Evolutionary conservation across 2,113 vertebrate species (phyloP).

Genomic region (Lanius collurio): DNA sequence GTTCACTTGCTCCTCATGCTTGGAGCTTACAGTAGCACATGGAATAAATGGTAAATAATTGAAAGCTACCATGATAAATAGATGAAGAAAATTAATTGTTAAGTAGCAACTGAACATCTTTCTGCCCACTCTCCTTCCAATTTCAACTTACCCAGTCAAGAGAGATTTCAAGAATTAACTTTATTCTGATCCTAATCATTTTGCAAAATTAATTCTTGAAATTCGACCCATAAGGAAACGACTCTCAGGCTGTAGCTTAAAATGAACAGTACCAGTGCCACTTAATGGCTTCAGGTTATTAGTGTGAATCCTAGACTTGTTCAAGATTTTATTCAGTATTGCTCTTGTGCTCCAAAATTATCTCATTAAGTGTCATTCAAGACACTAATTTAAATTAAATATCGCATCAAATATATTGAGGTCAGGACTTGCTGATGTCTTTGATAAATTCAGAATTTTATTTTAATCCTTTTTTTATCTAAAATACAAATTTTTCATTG

Average conservation of each 20-base stretch:
- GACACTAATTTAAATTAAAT: constrained; percentile 2
- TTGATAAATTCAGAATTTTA: not conserved
- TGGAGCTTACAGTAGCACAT: not conserved
- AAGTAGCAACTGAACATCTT: not conserved
- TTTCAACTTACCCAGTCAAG: not conserved
- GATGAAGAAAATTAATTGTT: not conserved
- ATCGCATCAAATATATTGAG: not conserved
- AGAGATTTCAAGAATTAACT: not conserved
- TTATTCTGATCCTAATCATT: not conserved
- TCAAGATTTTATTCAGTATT: not conserved
- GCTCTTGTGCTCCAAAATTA: not conserved
- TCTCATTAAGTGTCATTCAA: not conserved
- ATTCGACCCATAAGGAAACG: not conserved
- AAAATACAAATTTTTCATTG: not conserved
- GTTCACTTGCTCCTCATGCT: not conserved
- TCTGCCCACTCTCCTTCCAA: not conserved
- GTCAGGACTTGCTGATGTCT: not conserved
- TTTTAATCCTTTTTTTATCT: not conserved
- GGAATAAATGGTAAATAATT: not conserved
- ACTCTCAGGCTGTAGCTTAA: not conserved
- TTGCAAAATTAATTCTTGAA: constrained; percentile 6
- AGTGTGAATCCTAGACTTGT: not conserved
- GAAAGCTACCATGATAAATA: not conserved
- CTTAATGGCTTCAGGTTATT: not conserved
- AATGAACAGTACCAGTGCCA: not conserved